Conservation (phyloP, 2,797 vertebrate species). For the Adrianichthys oophorus region DNA sequence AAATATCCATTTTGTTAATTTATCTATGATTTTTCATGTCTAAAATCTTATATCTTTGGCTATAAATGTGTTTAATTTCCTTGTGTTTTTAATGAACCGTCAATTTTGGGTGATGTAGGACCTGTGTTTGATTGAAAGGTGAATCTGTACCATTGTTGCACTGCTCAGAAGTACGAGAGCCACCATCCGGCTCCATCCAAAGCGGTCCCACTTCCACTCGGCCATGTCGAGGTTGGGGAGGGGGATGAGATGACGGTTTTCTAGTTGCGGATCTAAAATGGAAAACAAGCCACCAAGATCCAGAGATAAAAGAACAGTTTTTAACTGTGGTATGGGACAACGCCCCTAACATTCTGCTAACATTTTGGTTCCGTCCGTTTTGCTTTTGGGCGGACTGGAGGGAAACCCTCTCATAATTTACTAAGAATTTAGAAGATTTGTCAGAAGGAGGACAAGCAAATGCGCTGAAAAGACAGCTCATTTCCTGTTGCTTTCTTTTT, state of each 20-base stretch:
- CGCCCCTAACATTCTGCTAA: not conserved
- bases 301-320: too few species aligned
- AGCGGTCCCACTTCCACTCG: slow-evolving; percentile 66
- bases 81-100: not conserved
- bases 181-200: slow-evolving; percentile 50
- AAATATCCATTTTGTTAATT: too few species aligned
- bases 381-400: slow-evolving; percentile 1
- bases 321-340: too few species aligned
- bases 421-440: slow-evolving; percentile 20
- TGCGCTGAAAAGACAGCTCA: too few species aligned
- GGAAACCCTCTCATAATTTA: slow-evolving; percentile 7
- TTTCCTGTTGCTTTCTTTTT: not conserved
- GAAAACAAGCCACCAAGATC: slow-evolving; percentile 22
- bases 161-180: slow-evolving; percentile 73
- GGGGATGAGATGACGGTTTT: slow-evolving; percentile 24
- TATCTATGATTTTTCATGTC: too few species aligned
- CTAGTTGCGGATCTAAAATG: slow-evolving; percentile 58
- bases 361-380: not conserved
- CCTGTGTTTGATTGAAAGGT: slow-evolving; percentile 21
- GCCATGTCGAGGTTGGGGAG: slow-evolving; percentile 33
- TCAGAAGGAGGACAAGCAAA: slow-evolving; percentile 5
- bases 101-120: not conserved
- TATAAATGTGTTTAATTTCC: not conserved
- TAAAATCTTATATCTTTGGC: too few species aligned
- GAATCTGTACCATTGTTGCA: slow-evolving; percentile 73